Percentiles rank a stretch among this genome's conserved stretches.
phyloP scores from a whole-genome alignment of 2,888 invertebrate genomes.

The Leucoptera coffeella region DNA sequence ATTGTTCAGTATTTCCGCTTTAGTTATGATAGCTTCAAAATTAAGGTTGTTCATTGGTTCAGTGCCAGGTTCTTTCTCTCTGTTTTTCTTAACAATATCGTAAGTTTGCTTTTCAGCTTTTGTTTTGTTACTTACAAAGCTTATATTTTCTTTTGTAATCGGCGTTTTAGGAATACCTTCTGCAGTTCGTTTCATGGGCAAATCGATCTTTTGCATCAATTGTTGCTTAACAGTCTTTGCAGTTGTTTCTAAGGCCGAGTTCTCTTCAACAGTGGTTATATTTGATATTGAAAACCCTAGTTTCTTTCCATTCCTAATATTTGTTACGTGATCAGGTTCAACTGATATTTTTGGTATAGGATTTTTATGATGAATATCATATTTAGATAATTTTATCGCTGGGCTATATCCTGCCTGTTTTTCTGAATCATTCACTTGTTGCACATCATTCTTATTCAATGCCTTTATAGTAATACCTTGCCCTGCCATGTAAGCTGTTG shows the following conservation, averaged over 20 bases:
- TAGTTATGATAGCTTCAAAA: slow-evolving; percentile 46
- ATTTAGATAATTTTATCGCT: too few species aligned
- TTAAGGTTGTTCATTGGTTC: slow-evolving; percentile 34
- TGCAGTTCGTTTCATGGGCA: slow-evolving; percentile 20
- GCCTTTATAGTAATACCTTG: background rate
- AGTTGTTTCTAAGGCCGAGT: too few species aligned
- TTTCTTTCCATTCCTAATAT: slow-evolving; percentile 1
- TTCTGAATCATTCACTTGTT: too few species aligned
- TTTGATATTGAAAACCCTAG: slow-evolving; percentile 23
- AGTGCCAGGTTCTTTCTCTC: slow-evolving; percentile 19
- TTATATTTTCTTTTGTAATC: slow-evolving; percentile 24
- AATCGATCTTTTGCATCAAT: slow-evolving; percentile 18
- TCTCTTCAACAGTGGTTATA: slow-evolving; percentile 32
- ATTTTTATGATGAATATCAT: background rate
- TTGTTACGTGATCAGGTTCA: background rate
- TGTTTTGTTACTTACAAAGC: slow-evolving; percentile 15
- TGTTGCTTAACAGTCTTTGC: background rate
- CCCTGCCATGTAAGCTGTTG: slow-evolving; percentile 14
- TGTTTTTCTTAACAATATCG: slow-evolving; percentile 12
- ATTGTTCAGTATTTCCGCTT: slow-evolving; percentile 43
- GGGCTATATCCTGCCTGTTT: too few species aligned
- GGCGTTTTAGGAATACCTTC: slow-evolving; percentile 26
- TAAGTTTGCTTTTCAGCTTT: slow-evolving; percentile 20
- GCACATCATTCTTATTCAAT: background rate
- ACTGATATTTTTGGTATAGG: background rate